These are phyloP conservation scores for Volucella inflata DNA, from an alignment of 2,888 invertebrate species.

Conservation along the genomic window DNA sequence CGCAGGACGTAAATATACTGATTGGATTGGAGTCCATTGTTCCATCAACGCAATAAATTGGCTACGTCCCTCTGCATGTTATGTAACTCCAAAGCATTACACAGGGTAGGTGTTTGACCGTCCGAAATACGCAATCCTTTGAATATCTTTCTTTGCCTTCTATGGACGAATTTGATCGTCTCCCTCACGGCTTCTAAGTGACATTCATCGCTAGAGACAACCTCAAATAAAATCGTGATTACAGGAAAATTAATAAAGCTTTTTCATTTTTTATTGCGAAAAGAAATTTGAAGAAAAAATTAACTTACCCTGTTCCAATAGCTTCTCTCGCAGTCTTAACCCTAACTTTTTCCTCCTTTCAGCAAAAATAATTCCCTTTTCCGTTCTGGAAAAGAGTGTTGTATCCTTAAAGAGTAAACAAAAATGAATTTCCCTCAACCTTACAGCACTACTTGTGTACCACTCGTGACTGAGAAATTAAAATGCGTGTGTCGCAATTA, in stretches of 20 bases:
- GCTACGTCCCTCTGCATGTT: conserved; percentile 6
- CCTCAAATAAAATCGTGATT: conserved; percentile 6
- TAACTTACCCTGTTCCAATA: conserved; percentile 9
- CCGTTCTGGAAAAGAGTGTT: no score
- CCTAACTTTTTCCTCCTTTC: no score
- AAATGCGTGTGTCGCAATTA: conserved; percentile 66
- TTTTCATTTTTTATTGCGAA: background rate
- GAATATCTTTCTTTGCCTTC: no score
- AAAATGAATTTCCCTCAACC: no score
- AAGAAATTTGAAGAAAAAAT: conserved; percentile 13
- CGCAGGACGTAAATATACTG: no score
- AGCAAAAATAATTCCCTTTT: no score
- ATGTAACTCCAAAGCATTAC: background rate
- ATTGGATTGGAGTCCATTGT: background rate
- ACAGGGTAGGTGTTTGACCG: background rate
- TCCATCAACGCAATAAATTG: background rate
- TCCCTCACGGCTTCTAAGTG: background rate
- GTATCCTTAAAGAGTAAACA: no score
- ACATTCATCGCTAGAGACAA: conserved; percentile 19
- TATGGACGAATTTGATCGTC: background rate
- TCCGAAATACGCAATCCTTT: no score
- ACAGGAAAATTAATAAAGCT: background rate
- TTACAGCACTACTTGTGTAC: background rate
- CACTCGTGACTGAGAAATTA: conserved; percentile 39
- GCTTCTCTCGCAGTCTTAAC: background rate